phyloP scores from a whole-genome alignment of 2,113 vertebrate genomes.

The Copsychus sechellarum region DNA sequence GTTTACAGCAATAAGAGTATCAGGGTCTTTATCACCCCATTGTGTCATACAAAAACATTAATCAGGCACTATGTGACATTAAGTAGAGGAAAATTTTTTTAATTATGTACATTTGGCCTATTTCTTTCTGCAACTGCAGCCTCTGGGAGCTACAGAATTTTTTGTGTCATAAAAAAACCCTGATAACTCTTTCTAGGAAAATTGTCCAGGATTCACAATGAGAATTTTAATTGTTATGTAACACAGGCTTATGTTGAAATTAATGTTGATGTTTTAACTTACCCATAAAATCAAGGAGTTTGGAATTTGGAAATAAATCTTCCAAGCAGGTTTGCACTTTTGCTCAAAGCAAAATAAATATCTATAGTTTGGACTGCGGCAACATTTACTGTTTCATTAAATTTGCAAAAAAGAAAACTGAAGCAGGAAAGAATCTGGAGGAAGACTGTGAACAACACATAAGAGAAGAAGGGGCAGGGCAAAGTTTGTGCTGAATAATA shows the following conservation, averaged over 20 bases:
- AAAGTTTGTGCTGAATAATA: neutral
- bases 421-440: neutral
- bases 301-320: neutral
- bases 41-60: neutral
- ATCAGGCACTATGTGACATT: neutral
- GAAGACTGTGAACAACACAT: neutral
- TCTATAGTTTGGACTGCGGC: neutral
- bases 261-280: neutral
- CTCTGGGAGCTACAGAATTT: neutral
- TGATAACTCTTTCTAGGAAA: neutral
- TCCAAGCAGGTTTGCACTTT: neutral
- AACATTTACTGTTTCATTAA: neutral
- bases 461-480: neutral
- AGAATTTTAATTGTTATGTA: neutral
- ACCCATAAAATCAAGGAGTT: neutral
- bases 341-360: neutral
- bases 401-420: neutral
- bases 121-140: neutral
- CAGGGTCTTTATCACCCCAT: neutral
- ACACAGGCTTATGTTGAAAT: neutral
- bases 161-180: neutral
- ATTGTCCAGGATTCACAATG: neutral
- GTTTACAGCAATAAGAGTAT: neutral
- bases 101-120: neutral
- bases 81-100: neutral